These are phyloP conservation scores for Trachelus tabidus DNA, from an alignment of 2,888 invertebrate species.

Conservation along the genomic window DNA sequence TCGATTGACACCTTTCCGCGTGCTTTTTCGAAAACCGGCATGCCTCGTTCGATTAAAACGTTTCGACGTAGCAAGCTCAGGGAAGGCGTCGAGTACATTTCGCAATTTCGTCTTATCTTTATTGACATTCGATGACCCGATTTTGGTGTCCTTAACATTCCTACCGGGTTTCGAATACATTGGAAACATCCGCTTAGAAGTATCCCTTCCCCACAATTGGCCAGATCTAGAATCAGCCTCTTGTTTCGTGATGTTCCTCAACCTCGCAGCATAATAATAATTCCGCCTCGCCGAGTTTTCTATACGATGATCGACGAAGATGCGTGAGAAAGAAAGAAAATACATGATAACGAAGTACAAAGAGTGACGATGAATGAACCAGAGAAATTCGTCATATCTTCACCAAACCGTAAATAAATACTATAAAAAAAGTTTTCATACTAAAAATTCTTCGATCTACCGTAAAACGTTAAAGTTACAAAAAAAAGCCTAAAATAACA, in stretches of 20 bases:
- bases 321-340: background rate
- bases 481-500: background rate
- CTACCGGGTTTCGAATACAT: background rate
- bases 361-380: background rate
- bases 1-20: background rate
- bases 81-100: background rate
- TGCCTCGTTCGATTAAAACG: background rate
- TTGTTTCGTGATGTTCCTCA: background rate
- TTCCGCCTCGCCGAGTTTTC: constrained; percentile 29
- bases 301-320: constrained; percentile 16
- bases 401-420: background rate
- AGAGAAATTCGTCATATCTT: background rate
- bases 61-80: background rate
- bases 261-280: constrained; percentile 25
- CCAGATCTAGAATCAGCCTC: constrained; percentile 9
- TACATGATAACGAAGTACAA: background rate
- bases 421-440: background rate
- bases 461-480: too few relatives aligned
- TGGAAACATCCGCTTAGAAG: background rate
- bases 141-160: background rate
- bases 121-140: background rate
- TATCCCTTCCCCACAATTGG: background rate
- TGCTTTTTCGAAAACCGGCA: background rate
- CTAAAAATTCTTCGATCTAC: background rate
- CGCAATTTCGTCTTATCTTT: background rate